These are phyloP conservation scores for Lepus timidus DNA, from an alignment of 2,113 vertebrate genomes.

Conservation along the genomic window DNA sequence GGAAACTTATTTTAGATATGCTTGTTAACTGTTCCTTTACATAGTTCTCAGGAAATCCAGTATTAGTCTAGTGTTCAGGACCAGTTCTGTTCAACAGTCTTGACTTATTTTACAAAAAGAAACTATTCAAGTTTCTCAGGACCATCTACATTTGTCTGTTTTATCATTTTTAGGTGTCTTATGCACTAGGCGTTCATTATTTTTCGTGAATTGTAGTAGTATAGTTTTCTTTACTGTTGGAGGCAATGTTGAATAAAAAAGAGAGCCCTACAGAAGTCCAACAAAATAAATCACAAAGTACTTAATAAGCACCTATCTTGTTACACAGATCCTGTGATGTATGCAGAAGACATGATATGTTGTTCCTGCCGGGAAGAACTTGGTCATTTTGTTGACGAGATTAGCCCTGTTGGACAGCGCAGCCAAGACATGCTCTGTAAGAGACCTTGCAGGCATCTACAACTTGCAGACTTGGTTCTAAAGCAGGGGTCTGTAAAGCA, in stretches of 20 bases:
- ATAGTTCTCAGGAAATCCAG: neutral
- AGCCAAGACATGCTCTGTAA: neutral
- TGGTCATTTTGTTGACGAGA: neutral
- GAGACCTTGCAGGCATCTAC: neutral
- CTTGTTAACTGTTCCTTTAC: neutral
- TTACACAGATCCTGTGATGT: neutral
- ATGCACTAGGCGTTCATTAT: conserved; percentile 10
- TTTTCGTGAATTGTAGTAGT: neutral
- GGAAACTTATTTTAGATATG: neutral
- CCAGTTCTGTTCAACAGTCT: conserved; percentile 17
- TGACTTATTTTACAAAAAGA: conserved; percentile 14
- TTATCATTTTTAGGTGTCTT: conserved; percentile 14
- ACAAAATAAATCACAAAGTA: neutral
- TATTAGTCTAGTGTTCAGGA: neutral
- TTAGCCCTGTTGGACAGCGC: neutral
- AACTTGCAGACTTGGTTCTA: neutral
- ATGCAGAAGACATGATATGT: neutral
- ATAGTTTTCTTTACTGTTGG: conserved; percentile 11
- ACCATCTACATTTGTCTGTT: neutral
- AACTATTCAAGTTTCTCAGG: conserved; percentile 32
- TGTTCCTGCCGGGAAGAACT: neutral
- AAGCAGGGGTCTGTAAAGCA: neutral
- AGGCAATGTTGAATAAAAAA: conserved; percentile 58
- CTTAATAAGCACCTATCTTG: neutral
- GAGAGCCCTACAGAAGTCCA: neutral